Evolutionary conservation across 2,797 vertebrate species (phyloP), one percentile per base, ranked within the genome.

Genomic region (Falco concolor): DNA sequence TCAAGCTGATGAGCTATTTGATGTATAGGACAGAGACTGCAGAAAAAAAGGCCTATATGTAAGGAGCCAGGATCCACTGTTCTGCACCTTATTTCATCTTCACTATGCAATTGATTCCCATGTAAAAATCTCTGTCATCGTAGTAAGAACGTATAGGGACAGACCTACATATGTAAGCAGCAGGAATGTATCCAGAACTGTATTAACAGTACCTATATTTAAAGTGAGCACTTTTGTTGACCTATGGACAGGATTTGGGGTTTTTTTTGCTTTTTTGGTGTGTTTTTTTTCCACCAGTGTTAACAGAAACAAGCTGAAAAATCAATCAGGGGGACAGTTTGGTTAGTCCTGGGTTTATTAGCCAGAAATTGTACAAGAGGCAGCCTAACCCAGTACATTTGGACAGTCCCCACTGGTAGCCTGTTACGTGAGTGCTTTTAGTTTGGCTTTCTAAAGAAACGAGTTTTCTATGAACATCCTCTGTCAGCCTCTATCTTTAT

Each of bases 71-170:
- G 32, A 18, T 67, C 9, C 30, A 61, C 19, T 2, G 4, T 54
- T 86, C 36, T 57, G 22, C 12, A 36, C 24, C 27, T 57, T 57
- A 47, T 72, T 86, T 90, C 53, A 36, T 75, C 57, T 75, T 88
- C 21, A 21, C 53, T 57, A 2, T 75, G 14, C 25, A 87, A 9
- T 40, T 70, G 4, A 7, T 47, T 85, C 25, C 40, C 34, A 8
- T 70, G 50, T 25, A 40, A 87, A 89, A 93, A 76, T 63, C 20
- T n/a, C 21, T 56, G 20, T 60, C 63, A 40, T 70, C 40, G 67
- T 70, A 17, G 3, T 12, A 34, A 32, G 25, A 75, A 22, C 0
- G 0, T 42, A 28, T 8, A 73, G 28, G 10, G 12, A 64, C 11
- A 52, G n/a, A 47, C 25, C 42, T 20, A 9, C 1, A 1, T 17